Conservation (phyloP, 2,888 invertebrate species). For the Penaeus monodon region DNA sequence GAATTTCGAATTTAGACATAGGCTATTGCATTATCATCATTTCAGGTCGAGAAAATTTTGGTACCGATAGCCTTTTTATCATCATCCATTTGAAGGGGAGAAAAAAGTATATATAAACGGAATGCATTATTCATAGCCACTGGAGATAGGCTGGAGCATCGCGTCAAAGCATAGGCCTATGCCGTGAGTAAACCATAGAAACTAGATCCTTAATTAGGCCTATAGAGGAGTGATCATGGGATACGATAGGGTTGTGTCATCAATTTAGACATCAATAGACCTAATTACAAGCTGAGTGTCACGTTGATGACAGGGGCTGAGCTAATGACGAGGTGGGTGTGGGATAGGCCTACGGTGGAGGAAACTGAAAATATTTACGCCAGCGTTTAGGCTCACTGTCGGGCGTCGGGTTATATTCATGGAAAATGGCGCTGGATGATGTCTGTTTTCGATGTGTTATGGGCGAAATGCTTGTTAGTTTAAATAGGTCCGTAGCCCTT, state of each 20-base stretch:
- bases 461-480: not conserved
- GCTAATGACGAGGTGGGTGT: not conserved
- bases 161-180: conserved; percentile 20
- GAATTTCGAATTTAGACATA: no score
- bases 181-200: conserved; percentile 36
- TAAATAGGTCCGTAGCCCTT: not conserved
- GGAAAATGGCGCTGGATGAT: not conserved
- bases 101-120: no score
- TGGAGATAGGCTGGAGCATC: not conserved
- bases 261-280: conserved; percentile 59
- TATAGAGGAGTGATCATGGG: conserved; percentile 47
- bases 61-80: no score
- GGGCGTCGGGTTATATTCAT: not conserved
- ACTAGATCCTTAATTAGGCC: conserved; percentile 52
- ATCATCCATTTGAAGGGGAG: no score
- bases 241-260: conserved; percentile 54
- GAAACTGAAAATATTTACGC: not conserved
- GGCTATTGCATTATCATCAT: no score
- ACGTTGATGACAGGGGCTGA: conserved; percentile 40
- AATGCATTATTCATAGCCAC: no score
- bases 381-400: no score
- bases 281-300: conserved; percentile 54
- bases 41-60: no score
- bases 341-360: not conserved
- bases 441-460: not conserved